Evolutionary conservation across 2,797 vertebrate genomes (phyloP).

Genomic region (Podarcis lilfordi): DNA sequence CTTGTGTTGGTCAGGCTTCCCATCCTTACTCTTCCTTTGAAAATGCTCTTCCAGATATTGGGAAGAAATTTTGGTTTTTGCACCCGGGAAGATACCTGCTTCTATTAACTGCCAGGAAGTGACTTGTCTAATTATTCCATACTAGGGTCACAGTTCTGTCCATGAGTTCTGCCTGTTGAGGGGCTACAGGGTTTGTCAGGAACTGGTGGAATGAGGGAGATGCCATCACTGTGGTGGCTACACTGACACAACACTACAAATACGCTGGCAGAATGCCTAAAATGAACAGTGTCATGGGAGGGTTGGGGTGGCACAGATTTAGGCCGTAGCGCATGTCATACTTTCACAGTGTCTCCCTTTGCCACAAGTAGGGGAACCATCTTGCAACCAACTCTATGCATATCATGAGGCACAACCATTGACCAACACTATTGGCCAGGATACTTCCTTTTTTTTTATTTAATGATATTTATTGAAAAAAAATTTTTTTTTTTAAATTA

Average conservation of each 20-base stretch:
- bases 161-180: neutral
- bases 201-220: neutral
- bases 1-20: neutral
- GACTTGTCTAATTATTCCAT: neutral
- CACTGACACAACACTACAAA: neutral
- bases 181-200: neutral
- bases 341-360: too few species aligned
- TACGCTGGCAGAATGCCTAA: neutral
- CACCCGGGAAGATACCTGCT: neutral
- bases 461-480: too few species aligned
- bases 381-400: too few species aligned
- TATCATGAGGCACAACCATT: too few species aligned
- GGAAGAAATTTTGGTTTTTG: neutral
- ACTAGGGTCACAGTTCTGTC: neutral
- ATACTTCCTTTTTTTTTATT: neutral
- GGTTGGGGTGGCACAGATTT: too few species aligned
- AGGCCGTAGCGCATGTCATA: too few species aligned
- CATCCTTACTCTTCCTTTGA: slow-evolving; percentile 29
- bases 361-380: too few species aligned
- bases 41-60: neutral
- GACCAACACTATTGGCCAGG: neutral
- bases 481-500: too few species aligned
- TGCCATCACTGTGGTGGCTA: neutral
- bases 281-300: neutral
- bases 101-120: neutral